Evolutionary conservation across 37 sponge, comb jelly and placozoan genomes (phyloP), one percentile per base, ranked within the genome.

Genomic region (Beroe forskalii): DNA sequence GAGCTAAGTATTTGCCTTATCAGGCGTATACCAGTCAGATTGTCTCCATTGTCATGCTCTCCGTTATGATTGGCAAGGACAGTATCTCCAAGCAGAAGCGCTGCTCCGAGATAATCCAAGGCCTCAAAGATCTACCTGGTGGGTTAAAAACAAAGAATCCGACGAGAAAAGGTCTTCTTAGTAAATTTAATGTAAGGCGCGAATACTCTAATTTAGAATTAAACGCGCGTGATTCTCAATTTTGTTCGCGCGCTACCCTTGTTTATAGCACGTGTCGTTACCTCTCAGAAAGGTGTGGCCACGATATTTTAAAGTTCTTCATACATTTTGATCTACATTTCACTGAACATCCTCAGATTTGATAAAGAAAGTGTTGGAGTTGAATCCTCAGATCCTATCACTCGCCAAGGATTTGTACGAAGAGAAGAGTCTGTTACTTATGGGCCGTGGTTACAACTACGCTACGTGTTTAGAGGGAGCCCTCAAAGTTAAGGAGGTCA

Each of bases 11-110:
- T n/a, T n/a, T n/a, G n/a, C n/a, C n/a, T 38, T 30, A 60, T 36
- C 64, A 97, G 97, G 99, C 99, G n/a, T 99, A 99, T 92, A 99
- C 97, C 3, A 99, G 99, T 91, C 99, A 99, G 93, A 93, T 99
- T 42, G 61, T 99, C 23, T 91, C 97, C 35, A 67, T 99, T 4
- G 99, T 99, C 28, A 95, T 99, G 97, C 94, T 99, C 92, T 95
- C 94, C 64, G 89, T 99, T 44, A 83, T 96, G 93, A 95, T 99
- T 93, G 91, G 94, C 62, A 96, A 94, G 67, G 99, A 99, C 60
- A 80, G 96, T 32, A 93, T 99, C 28, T 94, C 95, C 83, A 94
- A 94, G 92, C 93, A 93, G 75, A 90, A 92, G 61, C 62, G 99
- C 55, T 92, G 97, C 37, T 31, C 83, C 40, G 92, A 92, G 24